Conservation (phyloP, 2,797 vertebrate species). For the Xenopus petersii region DNA sequence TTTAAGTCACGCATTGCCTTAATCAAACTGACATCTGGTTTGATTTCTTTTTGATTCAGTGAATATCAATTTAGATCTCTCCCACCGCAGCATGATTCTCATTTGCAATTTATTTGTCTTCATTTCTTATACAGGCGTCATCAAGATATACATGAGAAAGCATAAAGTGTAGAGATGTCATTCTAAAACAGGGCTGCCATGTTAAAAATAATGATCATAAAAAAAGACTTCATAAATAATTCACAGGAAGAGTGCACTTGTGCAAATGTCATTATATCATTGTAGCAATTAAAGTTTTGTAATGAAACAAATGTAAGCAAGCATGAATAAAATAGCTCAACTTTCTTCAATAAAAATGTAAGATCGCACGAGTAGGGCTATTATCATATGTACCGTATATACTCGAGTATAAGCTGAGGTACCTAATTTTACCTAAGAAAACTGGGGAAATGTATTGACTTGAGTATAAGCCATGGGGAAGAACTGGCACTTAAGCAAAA, state of each 20-base stretch:
- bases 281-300: no score
- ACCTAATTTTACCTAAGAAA: no score
- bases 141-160: neutral
- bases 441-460: no score
- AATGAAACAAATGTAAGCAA: no score
- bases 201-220: neutral
- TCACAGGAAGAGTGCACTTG: neutral
- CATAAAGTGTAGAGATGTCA: conserved; percentile 10
- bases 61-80: conserved; percentile 56
- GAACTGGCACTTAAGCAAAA: no score
- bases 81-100: conserved; percentile 47
- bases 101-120: conserved; percentile 45
- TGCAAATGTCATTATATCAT: neutral
- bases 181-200: neutral
- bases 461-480: no score
- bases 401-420: no score
- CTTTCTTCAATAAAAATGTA: no score
- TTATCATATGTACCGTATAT: no score
- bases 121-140: conserved; percentile 43
- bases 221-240: neutral
- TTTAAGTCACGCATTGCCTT: conserved; percentile 57
- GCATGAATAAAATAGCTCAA: no score
- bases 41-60: conserved; percentile 51
- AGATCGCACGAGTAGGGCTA: no score
- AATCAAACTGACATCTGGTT: conserved; percentile 58